Conservation (phyloP, 2,113 vertebrate genomes). For the Alligator sinensis region DNA sequence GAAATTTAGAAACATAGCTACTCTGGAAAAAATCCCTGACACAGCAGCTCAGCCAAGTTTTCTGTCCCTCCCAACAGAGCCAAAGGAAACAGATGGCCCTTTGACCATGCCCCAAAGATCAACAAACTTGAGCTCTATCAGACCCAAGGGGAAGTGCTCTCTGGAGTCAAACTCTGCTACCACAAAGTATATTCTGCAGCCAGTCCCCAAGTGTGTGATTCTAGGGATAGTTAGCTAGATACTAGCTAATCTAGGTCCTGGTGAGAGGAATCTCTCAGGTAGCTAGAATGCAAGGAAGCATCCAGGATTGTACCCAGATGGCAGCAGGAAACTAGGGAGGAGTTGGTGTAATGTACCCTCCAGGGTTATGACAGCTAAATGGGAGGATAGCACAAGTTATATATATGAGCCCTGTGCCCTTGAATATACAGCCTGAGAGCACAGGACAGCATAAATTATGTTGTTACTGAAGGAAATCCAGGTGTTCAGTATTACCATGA, state of each 20-base stretch:
- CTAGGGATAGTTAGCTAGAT: not conserved
- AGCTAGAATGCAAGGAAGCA: not conserved
- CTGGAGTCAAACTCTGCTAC: not conserved
- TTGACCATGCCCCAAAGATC: not conserved
- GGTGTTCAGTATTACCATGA: not conserved
- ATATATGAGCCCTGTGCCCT: not conserved
- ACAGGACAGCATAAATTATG: not conserved
- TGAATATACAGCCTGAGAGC: not conserved
- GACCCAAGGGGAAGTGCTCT: not conserved
- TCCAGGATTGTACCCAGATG: not conserved
- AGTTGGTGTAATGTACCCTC: not conserved
- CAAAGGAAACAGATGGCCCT: not conserved
- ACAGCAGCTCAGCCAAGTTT: not conserved
- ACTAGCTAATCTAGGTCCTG: not conserved
- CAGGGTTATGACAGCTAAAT: not conserved
- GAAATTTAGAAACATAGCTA: not conserved
- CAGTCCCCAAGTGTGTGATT: not conserved
- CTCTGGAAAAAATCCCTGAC: not conserved
- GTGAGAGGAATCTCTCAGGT: not conserved
- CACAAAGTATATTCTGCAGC: not conserved
- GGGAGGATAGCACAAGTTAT: not conserved
- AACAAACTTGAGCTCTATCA: not conserved
- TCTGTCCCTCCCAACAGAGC: not conserved
- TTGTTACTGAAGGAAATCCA: not conserved
- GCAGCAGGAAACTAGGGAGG: not conserved